Evolutionary conservation across 2,797 vertebrate species (phyloP), one percentile per base, ranked within the genome.

Genomic region (Enteromius fasciolatus): DNA sequence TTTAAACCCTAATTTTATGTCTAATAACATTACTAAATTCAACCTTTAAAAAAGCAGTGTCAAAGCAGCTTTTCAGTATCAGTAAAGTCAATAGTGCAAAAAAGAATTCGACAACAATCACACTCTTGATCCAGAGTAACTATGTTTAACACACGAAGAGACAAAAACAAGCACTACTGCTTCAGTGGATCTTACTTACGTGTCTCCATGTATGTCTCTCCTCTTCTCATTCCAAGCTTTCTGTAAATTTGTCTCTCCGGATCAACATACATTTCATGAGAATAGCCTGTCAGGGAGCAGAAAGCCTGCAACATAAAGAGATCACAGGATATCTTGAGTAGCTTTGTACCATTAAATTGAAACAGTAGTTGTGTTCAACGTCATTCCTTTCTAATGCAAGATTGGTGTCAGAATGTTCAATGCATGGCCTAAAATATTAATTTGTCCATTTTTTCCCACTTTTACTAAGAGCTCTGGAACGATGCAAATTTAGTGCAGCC

Each of bases 191-290:
- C 74, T 86, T 94, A 99, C 74, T 86, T 94, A 99, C 97, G 96
- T 90, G 95, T 93, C 33, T 89, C 36, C n/a, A 89, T 89, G 87
- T 89, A 94, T 23, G 39, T 89, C 94, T 98, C 97, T 80, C 96
- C 97, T 92, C 92, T 95, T 91, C 93, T 98, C 97, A 99, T 95
- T 67, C 96, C 96, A 83, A 99, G 91, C 48, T 81, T 95, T 90
- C 91, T 94, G 92, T 97, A 99, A 91, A 99, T 95, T 84, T 94
- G 89, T 87, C 95, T 95, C 80, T 95, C 91, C 33, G 97, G 96
- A 92, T 99, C 97, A 50, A 98, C 96, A 79, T 97, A 99, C 48
- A 99, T 97, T 93, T 99, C 97, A 86, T 98, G 92, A 78, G 91
- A 88, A 93, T 96, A 99, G 1, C 95, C 93, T 20, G 97, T 98